phyloP scores from a whole-genome alignment of 2,113 vertebrate genomes.

The Cebus imitator region DNA sequence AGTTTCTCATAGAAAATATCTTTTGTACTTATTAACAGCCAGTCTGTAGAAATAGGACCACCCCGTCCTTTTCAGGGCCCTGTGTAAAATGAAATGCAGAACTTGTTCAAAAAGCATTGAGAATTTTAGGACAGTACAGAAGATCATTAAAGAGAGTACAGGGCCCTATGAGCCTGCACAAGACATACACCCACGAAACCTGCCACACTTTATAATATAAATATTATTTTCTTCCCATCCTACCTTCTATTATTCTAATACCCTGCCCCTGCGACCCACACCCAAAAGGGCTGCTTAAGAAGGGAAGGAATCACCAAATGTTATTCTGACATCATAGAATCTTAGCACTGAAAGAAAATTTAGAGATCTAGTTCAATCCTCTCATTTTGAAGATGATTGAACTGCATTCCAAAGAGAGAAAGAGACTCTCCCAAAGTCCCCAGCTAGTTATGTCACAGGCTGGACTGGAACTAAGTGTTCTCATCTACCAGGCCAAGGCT shows the following conservation, averaged over 20 bases:
- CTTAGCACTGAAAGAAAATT: not conserved
- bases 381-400: not conserved
- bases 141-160: too few relatives aligned
- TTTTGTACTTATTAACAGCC: not conserved
- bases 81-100: not conserved
- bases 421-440: not conserved
- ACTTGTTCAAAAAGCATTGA: not conserved
- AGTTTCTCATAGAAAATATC: not conserved
- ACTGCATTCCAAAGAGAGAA: not conserved
- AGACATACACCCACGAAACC: not conserved
- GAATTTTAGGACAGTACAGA: not conserved
- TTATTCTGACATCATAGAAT: not conserved
- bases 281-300: not conserved
- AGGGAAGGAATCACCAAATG: not conserved
- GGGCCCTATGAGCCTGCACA: not conserved
- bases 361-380: not conserved
- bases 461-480: not conserved
- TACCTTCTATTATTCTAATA: not conserved
- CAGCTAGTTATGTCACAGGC: not conserved
- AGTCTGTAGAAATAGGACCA: not conserved
- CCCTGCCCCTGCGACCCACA: not conserved
- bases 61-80: not conserved
- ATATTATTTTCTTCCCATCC: not conserved
- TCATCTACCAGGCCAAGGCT: not conserved
- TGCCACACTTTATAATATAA: not conserved